Evolutionary conservation across 1,140 invertebrate species (phyloP), one percentile per base, ranked within the genome.

Genomic region (Drosophila orosa): DNA sequence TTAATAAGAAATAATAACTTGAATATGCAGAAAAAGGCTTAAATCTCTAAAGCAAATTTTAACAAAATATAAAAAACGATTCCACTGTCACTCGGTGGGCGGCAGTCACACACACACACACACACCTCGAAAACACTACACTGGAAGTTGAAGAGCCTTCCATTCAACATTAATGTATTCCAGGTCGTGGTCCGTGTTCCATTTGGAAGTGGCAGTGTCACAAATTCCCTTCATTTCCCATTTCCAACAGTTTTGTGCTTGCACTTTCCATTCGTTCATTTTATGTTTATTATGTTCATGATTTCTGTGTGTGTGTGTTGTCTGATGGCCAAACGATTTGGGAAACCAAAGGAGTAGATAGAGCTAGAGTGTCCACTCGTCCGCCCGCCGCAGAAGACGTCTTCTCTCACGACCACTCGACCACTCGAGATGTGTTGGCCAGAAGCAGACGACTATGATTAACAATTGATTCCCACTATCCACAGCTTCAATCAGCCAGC

Each of bases 401-500:
- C 33, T 25, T n/a, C 10, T n/a, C n/a, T n/a, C n/a, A n/a, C n/a
- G n/a, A n/a, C n/a, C n/a, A n/a, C n/a, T 22, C 29, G 25, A 31
- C 7, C 24, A 29, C 25, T 48, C 27, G 31, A 59, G 48, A 48
- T 13, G 4, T 15, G 2, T 5, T 37, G 7, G 9, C 17, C 5
- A n/a, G 13, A 19, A 45, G 4, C 1, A 15, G 25, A 57, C 10
- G n/a, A n/a, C n/a, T n/a, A n/a, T 63, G 40, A 57, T 65, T 66
- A 25, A 35, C 37, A 10, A 27, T 22, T 27, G 10, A 19, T 57
- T 42, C 19, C n/a, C n/a, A n/a, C n/a, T n/a, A 45, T 73, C 55
- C 37, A 74, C 84, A 89, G 84, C 25, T 84, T 89, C 77, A 89
- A 89, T 67, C 80, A 85, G 24, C 72, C 80, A 25, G 24, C 74